Base-by-base conservation (phyloP, 2,888 invertebrate species). In the Cheilosia grossa region DNA sequence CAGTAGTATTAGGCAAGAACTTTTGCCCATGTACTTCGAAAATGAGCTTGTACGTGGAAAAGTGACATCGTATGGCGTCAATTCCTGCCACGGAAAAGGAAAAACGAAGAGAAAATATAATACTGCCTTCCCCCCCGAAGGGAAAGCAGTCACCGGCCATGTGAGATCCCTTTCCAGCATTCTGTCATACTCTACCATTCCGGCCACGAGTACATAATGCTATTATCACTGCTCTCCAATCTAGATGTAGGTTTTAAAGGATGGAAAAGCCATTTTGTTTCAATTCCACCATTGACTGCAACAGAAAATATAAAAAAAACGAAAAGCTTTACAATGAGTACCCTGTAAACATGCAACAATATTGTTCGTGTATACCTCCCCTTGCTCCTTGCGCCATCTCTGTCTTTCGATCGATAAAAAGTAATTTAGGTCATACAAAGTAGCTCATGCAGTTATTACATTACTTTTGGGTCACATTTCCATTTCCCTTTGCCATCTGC, bases 371-470 rank as follows among this genome's bases (percentile, higher is more conserved):
- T 69, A 33, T 33, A 33, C 33, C 61, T 75, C 66, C 44, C n/a
- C 19, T n/a, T 67, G 47, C 63, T 59, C 13, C 24, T 30, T 4
- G 44, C n/a, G 53, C 53, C 21, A 30, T 64, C 63, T 51, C 74
- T 42, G 69, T 49, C 30, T 47, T 2, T 10, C 54, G 85, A 85
- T 85, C 85, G 81, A 85, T 85, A 72, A 67, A 85, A 85, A 58
- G 81, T 85, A 85, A 85, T 81, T 85, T 81, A 77, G 85, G 85
- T 85, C 85, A 85, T 81, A 17, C 70, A 85, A 85, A 85, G 81
- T 85, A 85, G 85, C 81, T 75, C 85, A 85, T 85, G 75, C 81
- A 81, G 81, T 81, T 81, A 85, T 81, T 81, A 85, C 72, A 61
- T 85, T 56, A 70, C 63, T 85, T 77, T 61, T 81, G 67, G 53